Percentiles rank a stretch among this genome's conserved stretches.
Evolutionary conservation across 2,888 invertebrate genomes (phyloP).

Genomic region (Melanostoma scalare): DNA sequence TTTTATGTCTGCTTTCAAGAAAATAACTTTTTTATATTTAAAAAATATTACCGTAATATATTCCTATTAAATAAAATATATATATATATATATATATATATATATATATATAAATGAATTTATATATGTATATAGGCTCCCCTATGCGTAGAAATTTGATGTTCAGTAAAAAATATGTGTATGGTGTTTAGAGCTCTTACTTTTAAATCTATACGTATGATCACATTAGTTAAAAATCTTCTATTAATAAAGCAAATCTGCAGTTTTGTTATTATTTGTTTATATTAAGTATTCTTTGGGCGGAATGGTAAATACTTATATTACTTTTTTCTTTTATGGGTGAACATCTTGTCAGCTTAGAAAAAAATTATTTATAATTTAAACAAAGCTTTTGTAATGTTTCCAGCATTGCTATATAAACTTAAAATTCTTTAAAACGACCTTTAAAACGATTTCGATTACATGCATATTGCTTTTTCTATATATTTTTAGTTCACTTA

Average conservation of each 20-base stretch:
- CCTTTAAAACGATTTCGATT: constrained; percentile 43
- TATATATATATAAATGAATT: no score
- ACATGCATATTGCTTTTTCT: constrained; percentile 53
- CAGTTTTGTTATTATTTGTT: constrained; percentile 8
- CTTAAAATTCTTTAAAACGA: constrained; percentile 8
- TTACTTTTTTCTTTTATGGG: constrained; percentile 50
- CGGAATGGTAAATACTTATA: constrained; percentile 54
- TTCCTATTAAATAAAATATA: no score
- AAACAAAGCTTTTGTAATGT: constrained; percentile 75
- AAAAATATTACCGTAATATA: neutral
- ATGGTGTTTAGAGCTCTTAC: neutral
- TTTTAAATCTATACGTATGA: neutral
- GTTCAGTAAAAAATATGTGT: neutral
- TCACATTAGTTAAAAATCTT: neutral
- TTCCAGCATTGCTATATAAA: constrained; percentile 74
- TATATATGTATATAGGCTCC: no score
- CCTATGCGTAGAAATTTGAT: no score
- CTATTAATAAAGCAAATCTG: neutral
- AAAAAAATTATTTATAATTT: constrained; percentile 44
- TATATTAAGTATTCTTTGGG: constrained; percentile 48
- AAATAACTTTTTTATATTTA: neutral
- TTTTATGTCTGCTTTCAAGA: constrained; percentile 18
- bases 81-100: no score
- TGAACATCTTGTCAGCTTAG: constrained; percentile 48
- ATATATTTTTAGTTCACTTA: constrained; percentile 33